Conservation (phyloP, 2,888 invertebrate species). For the Sepiola atlantica region DNA sequence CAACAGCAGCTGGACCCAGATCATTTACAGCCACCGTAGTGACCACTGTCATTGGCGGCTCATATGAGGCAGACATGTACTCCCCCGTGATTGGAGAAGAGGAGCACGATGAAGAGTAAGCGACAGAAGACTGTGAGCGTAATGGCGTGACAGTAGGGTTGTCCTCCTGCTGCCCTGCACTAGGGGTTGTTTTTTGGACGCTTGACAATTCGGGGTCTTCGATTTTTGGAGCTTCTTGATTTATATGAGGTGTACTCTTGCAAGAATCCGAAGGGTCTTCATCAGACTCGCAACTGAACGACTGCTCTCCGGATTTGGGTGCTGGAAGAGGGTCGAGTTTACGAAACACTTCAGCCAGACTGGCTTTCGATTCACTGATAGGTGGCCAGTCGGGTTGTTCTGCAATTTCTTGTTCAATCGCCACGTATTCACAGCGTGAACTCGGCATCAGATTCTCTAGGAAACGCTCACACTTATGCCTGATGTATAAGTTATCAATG, state of each 20-base stretch:
- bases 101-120: background rate
- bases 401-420: slow-evolving; percentile 67
- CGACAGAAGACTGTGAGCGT: background rate
- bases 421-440: slow-evolving; percentile 59
- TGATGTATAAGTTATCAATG: slow-evolving; percentile 60
- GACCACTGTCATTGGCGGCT: background rate
- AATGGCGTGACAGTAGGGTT: background rate
- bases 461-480: slow-evolving; percentile 54
- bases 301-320: background rate
- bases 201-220: background rate
- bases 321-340: background rate
- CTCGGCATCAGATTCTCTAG: slow-evolving; percentile 53
- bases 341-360: slow-evolving; percentile 15
- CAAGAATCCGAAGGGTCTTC: slow-evolving; percentile 13
- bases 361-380: slow-evolving; percentile 52
- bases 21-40: slow-evolving; percentile 15
- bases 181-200: background rate
- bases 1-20: background rate
- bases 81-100: background rate
- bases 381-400: slow-evolving; percentile 68
- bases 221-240: background rate
- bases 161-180: background rate
- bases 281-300: slow-evolving; percentile 14
- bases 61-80: background rate
- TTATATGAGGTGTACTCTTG: background rate